Evolutionary conservation across 2,113 vertebrate genomes (phyloP), one percentile per base, ranked within the genome.

Genomic region (Catagonus wagneri): DNA sequence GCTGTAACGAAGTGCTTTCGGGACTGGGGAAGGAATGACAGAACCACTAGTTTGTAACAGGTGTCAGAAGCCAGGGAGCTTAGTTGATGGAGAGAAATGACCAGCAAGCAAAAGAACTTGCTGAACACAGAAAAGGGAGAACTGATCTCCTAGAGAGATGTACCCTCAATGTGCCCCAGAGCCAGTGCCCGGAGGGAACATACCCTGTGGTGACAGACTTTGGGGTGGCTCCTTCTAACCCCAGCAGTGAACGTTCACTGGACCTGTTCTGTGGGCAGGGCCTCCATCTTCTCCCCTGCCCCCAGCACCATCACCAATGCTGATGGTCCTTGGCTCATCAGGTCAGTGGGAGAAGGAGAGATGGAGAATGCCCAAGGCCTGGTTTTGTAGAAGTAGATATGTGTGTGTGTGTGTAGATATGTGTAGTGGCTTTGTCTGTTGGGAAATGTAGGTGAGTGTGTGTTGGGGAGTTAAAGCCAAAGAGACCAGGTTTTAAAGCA

Each of bases 211-310:
- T 23, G 39, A 6, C 58, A 13, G 8, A 17, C 13, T 17, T 2
- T 20, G 9, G 3, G 25, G 7, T 3, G 36, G 44, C 56, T 61
- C 20, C 50, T 32, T 13, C 0, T 22, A 15, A n/a, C 74, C 66
- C 29, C 7, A 22, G 29, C 44, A 8, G 16, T 2, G 1, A 1
- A 2, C 34, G 0, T 4, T 56, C 56, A 56, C 34, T 7, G 4
- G 20, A 1, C n/a, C 12, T 14, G 66, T 20, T 22, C 32, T 23
- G 8, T 14, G 7, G 19, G 7, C 0, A 7, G 89, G n/a, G 58
- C 27, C 56, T 56, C n/a, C 23, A 3, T 52, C 20, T 56, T 63
- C 12, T 23, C 10, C 19, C 19, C 1, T 9, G 29, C 8, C 14
- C 4, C 4, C 5, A 9, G 34, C 4, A 9, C 44, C 34, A 3